These are phyloP conservation scores for Pandemis cinnamomeana DNA, from an alignment of 2,888 invertebrate species.

Conservation along the genomic window DNA sequence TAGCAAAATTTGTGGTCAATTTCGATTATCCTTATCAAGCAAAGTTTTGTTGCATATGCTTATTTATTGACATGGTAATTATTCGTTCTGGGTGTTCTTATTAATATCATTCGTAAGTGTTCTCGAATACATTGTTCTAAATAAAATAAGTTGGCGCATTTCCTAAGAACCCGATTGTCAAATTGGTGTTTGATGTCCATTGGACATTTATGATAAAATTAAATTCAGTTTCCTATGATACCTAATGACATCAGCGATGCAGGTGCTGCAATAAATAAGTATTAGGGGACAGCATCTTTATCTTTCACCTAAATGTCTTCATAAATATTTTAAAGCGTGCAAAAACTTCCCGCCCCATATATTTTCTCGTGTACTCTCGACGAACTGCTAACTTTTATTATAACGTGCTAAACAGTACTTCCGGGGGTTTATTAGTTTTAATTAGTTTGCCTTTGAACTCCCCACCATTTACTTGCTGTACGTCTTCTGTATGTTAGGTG, in stretches of 20 bases:
- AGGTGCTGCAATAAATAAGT: not conserved
- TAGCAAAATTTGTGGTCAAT: no score
- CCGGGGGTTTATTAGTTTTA: conserved; percentile 35
- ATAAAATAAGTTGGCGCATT: no score
- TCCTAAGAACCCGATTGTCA: no score
- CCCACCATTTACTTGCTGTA: conserved; percentile 17
- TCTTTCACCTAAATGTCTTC: not conserved
- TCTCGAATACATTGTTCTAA: no score
- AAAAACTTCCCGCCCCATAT: conserved; percentile 1
- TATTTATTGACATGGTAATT: no score
- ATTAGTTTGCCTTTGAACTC: conserved; percentile 34
- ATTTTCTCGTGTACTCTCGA: conserved; percentile 12
- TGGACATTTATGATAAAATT: not conserved
- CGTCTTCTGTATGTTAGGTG: not conserved
- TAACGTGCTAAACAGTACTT: conserved; percentile 36
- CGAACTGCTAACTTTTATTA: conserved; percentile 34
- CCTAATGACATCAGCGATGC: not conserved
- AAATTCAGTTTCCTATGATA: not conserved
- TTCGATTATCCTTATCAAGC: no score
- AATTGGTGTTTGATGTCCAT: no score
- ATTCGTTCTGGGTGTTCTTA: no score
- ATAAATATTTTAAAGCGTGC: conserved; percentile 7
- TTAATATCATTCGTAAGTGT: no score
- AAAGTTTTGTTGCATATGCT: no score
- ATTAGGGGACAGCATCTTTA: conserved; percentile 1